Evolutionary conservation across 2,113 vertebrate genomes (phyloP).

Genomic region (Megaceryle maxima): DNA sequence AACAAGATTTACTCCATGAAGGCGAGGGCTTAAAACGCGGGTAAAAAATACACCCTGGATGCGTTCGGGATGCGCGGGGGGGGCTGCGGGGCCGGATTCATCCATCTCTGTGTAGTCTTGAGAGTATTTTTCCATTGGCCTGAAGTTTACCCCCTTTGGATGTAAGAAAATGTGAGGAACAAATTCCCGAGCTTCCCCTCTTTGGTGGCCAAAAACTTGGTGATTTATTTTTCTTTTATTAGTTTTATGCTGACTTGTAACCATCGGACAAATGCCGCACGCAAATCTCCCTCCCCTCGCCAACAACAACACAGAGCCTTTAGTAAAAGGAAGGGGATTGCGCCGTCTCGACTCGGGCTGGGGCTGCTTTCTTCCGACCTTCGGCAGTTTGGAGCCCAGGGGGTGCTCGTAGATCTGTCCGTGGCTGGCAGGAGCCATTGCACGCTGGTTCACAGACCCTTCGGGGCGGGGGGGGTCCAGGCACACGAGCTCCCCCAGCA

Average conservation of each 20-base stretch:
- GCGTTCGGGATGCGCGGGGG: not conserved
- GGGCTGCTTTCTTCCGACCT: not conserved
- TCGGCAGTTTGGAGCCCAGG: not conserved
- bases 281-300: not conserved
- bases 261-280: not conserved
- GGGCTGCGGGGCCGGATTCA: not conserved
- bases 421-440: not conserved
- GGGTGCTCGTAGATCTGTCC: not conserved
- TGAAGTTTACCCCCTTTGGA: not conserved
- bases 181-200: not conserved
- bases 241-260: not conserved
- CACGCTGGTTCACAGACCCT: not conserved
- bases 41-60: not conserved
- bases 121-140: not conserved
- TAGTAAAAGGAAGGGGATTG: not conserved
- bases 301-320: not conserved
- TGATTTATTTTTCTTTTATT: not conserved
- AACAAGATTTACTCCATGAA: fast-evolving
- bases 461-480: no score
- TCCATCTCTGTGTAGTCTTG: not conserved
- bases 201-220: not conserved
- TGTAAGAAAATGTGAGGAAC: not conserved
- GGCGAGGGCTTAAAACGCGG: fast-evolving
- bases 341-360: not conserved
- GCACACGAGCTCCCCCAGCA: not conserved